Conservation (phyloP, 2,888 invertebrate species). For the Brenthis daphne region DNA sequence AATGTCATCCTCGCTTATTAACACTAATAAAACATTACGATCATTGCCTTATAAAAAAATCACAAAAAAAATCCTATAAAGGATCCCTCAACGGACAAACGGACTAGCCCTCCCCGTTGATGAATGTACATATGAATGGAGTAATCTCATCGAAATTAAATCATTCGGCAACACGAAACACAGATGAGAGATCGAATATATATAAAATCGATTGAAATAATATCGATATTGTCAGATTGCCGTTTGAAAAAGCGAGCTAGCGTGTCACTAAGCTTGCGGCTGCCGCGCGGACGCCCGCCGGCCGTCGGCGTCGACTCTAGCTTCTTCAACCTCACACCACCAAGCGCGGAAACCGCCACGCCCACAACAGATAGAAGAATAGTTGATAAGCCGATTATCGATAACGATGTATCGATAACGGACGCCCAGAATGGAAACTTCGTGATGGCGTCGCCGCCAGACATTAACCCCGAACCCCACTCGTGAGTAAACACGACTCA, state of each 20-base stretch:
- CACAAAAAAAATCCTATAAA: background rate
- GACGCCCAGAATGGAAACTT: conserved; percentile 43
- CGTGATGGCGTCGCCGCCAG: conserved; percentile 64
- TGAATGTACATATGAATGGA: background rate
- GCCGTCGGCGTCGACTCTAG: conserved; percentile 65
- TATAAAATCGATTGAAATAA: conserved; percentile 36
- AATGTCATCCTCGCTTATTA: conserved; percentile 51
- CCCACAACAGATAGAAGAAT: conserved; percentile 56
- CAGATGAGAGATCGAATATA: conserved; percentile 3
- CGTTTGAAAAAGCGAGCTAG: conserved; percentile 74
- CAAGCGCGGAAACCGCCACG: conserved; percentile 71
- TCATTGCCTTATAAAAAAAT: conserved; percentile 22
- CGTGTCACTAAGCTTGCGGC: conserved; percentile 68
- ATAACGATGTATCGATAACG: conserved; percentile 33
- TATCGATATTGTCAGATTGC: conserved; percentile 72
- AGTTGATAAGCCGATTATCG: conserved; percentile 39
- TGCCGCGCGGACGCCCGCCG: conserved; percentile 73
- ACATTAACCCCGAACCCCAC: conserved; percentile 74
- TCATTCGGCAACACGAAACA: conserved; percentile 12
- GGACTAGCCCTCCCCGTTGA: conserved; percentile 8
- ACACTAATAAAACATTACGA: conserved; percentile 39
- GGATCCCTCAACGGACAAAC: conserved; percentile 9
- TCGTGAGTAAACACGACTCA: conserved; percentile 75
- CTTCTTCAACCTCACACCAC: conserved; percentile 75
- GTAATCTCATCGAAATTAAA: background rate